Base-by-base conservation (phyloP, 2,888 invertebrate genomes). In the Eristalinus aeneus region DNA sequence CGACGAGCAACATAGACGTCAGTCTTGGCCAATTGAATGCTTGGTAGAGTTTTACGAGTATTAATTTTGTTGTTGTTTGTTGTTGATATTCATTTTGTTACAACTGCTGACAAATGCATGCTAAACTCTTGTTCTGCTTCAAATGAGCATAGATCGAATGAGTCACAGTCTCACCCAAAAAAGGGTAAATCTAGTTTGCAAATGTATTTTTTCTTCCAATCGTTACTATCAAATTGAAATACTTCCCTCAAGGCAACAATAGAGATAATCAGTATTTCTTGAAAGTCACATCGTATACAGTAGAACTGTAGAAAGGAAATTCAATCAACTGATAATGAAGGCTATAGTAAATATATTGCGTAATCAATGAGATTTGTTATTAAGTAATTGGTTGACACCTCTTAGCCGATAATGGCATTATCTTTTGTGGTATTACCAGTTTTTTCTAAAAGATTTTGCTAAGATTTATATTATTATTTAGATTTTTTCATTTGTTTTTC, bases 291-390 rank as follows among this genome's bases (percentile, higher is more conserved):
- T 56, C 56, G 56, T 56, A 56, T 11, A 23, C 23, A 56, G 46
- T 6, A 56, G 23, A 23, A 23, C 11, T 4, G 12, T 23, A 27
- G 23, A 34, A 10, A 61, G n/a, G 16, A 67, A 76, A 76, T 61
- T 76, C 61, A 76, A 76, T 76, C 61, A 76, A 63, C 61, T 76
- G 76, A 76, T 76, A 69, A 69, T 2, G 12, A 23, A 54, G 54
- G 58, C 60, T 23, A 61, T 31, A 53, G 31, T 20, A 31, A 65
- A 74, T 54, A 60, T 60, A 75, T 67, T 61, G 68, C 34, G 12
- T 31, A 74, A 74, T 67, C 32, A 46, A 32, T 67, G 36, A 32
- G 61, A 76, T 61, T 61, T 61, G 53, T 36, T 67, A 75, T 75
- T 58, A 65, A 65, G 31, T 64, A 64, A 73, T 73, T 73, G 56